Base-by-base conservation (phyloP, 2,888 invertebrate species). In the Drosophila pseudotalamancana region DNA sequence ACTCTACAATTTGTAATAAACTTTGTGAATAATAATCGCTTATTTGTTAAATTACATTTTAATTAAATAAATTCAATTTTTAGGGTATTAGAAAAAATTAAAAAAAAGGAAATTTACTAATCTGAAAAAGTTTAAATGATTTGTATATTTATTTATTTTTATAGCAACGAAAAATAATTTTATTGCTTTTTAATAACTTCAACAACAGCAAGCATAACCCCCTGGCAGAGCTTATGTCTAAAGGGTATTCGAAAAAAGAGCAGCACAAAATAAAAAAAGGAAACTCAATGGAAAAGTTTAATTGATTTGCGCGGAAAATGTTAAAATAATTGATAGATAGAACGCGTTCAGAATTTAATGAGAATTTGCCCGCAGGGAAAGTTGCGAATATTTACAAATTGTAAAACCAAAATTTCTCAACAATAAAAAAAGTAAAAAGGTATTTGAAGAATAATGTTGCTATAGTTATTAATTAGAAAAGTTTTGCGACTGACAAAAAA, bases 241-340 rank as follows among this genome's bases (percentile, higher is more conserved):
- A n/a, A 50, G 35, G 54, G 54, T 54, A 64, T 14, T 3, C 6
- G 4, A 46, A 32, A 42, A 39, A 39, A 27, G 16, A 18, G 4
- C 18, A 14, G 2, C 4, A 25, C 1, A 4, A 56, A 31, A 35
- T 8, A 25, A 9, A 8, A 27, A 27, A 4, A 8, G 43, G 43
- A 62, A 56, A 48, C 49, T 66, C 43, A 37, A 21, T 19, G 68
- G 12, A 72, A 86, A 81, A 81, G 84, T 81, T 81, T 86, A 86
- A 81, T 81, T 81, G 81, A 81, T 81, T 81, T 77, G 72, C 48
- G 59, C 60, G 51, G 39, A 74, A 87, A 86, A 83, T 81, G 66
- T 68, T 48, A 74, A 86, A 81, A 81, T 86, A 86, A 81, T 81
- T 81, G 87, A 81, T 81, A 83, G 72, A 81, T 77, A 53, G 77